These are phyloP conservation scores for Lutjanus campechanus DNA, from an alignment of 2,797 vertebrate genomes.

Conservation along the genomic window DNA sequence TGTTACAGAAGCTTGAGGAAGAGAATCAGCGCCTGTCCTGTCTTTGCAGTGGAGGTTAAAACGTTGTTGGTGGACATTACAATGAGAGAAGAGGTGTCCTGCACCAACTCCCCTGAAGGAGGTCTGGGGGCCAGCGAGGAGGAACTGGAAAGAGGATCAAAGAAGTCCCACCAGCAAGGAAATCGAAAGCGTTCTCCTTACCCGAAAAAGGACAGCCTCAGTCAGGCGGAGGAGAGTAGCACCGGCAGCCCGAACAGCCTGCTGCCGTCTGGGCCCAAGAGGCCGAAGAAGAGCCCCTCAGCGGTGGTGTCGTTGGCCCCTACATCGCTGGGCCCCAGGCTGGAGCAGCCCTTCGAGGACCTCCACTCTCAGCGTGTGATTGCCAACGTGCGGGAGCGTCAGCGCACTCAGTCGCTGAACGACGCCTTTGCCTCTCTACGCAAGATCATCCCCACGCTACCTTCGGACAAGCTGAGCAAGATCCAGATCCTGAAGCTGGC, in stretches of 20 bases:
- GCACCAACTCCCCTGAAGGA: conserved; percentile 88
- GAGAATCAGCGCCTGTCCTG: conserved; percentile 57
- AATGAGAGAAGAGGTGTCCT: conserved; percentile 90
- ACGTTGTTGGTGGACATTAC: conserved; percentile 58
- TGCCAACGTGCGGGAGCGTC: conserved; percentile 90
- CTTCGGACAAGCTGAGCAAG: conserved; percentile 93
- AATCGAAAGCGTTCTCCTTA: conserved; percentile 84
- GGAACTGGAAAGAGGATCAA: conserved; percentile 84
- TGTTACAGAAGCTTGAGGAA: conserved; percentile 14
- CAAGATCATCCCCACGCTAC: conserved; percentile 92
- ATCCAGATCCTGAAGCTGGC: conserved; percentile 93
- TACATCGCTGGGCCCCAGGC: conserved; percentile 73
- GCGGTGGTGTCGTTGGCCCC: conserved; percentile 75
- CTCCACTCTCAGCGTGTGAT: conserved; percentile 89
- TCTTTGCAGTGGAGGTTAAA: conserved; percentile 63
- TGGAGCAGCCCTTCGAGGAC: conserved; percentile 86
- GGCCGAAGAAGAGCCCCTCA: conserved; percentile 85
- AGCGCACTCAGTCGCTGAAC: conserved; percentile 91
- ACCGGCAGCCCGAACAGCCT: conserved; percentile 81
- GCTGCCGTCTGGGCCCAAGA: conserved; percentile 79
- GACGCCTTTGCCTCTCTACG: conserved; percentile 90
- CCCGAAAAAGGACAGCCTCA: conserved; percentile 72
- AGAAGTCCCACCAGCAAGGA: conserved; percentile 76
- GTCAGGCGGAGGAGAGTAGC: conserved; percentile 78
- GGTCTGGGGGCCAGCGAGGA: conserved; percentile 87